These are phyloP conservation scores for Habroteleia sp. DNA, from an alignment of 2,888 invertebrate genomes.

Conservation along the genomic window DNA sequence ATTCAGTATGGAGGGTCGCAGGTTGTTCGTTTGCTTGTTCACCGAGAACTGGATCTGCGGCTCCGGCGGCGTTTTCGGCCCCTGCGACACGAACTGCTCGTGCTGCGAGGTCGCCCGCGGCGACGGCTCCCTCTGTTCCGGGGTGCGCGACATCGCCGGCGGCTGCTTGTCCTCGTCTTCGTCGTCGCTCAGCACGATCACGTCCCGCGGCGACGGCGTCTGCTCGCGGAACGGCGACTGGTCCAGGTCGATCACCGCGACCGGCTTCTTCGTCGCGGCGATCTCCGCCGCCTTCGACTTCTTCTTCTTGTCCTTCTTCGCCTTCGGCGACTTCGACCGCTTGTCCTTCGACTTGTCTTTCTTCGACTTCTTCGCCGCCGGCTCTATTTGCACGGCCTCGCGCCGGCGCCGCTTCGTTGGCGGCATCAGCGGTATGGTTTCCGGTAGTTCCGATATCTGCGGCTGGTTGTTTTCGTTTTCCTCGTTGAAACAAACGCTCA, in stretches of 20 bases:
- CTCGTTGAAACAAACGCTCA: constrained; percentile 94
- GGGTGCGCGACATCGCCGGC: constrained; percentile 68
- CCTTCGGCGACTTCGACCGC: constrained; percentile 74
- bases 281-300: constrained; percentile 80
- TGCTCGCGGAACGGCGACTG: constrained; percentile 92
- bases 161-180: constrained; percentile 82
- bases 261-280: constrained; percentile 86
- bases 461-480: constrained; percentile 73
- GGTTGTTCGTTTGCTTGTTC: constrained; percentile 74
- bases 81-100: constrained; percentile 79
- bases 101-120: constrained; percentile 73
- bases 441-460: constrained; percentile 72
- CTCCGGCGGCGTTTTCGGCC: constrained; percentile 89
- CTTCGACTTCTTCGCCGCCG: constrained; percentile 78
- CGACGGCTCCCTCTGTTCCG: constrained; percentile 71
- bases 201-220: constrained; percentile 89
- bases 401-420: constrained; percentile 80
- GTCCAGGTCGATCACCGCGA: constrained; percentile 92
- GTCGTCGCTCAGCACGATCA: constrained; percentile 92
- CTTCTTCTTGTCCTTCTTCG: constrained; percentile 79
- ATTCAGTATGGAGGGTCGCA: constrained; percentile 81
- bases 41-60: constrained; percentile 87
- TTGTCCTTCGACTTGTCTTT: constrained; percentile 80
- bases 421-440: constrained; percentile 76
- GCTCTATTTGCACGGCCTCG: constrained; percentile 74